phyloP scores from a whole-genome alignment of 2,797 vertebrate genomes.

The Echiichthys vipera region DNA sequence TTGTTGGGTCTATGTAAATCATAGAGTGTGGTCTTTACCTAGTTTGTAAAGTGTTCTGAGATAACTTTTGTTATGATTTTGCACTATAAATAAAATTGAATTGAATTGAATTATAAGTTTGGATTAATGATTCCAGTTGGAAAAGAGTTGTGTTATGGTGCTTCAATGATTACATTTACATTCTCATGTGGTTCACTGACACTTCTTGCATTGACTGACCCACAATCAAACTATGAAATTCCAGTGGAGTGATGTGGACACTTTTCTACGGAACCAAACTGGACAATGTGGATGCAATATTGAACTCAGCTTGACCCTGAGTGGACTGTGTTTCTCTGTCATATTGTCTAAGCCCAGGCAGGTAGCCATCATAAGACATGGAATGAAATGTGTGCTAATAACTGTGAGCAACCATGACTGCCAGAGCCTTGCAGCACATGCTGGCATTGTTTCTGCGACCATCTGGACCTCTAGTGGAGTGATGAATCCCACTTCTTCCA shows the following conservation, averaged over 20 bases:
- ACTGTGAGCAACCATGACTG: conserved; percentile 25
- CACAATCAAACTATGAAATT: neutral
- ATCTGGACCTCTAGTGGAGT: conserved; percentile 45
- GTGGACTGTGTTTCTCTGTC: conserved; percentile 3
- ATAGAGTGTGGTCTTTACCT: too few species aligned
- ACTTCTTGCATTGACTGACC: neutral
- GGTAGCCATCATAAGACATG: conserved; percentile 28
- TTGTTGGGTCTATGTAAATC: too few species aligned
- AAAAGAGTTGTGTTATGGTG: neutral
- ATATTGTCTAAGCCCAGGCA: conserved; percentile 33
- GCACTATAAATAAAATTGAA: too few species aligned
- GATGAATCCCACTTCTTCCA: conserved; percentile 44
- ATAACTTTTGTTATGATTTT: too few species aligned
- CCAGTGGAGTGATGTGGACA: neutral
- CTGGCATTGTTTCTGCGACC: conserved; percentile 40
- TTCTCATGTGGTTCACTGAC: neutral
- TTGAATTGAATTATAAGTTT: too few species aligned
- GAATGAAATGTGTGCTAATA: conserved; percentile 42
- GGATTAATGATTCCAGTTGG: neutral
- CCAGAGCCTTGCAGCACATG: conserved; percentile 50
- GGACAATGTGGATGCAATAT: neutral
- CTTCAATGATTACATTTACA: too few species aligned
- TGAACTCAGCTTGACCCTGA: conserved; percentile 34
- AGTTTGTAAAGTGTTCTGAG: too few species aligned
- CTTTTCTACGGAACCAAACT: neutral